Conservation (phyloP, 2,797 vertebrate species). For the Martes flavigula region DNA sequence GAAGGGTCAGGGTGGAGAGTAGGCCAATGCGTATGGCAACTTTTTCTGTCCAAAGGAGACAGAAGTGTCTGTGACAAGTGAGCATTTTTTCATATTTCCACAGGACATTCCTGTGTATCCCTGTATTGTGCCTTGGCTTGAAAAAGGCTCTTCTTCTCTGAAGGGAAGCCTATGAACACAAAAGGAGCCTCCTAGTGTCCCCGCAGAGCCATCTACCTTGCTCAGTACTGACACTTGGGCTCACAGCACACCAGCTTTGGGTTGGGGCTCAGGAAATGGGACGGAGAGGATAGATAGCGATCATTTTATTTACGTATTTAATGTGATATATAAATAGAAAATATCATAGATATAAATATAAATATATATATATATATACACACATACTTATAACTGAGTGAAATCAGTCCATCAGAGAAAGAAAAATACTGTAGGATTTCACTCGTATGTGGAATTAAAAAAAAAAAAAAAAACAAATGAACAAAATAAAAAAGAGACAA, state of each 20-base stretch:
- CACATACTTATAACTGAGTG: neutral
- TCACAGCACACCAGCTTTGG: fast-evolving
- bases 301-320: neutral
- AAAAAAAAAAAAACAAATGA: neutral
- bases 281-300: fast-evolving
- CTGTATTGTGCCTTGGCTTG: neutral
- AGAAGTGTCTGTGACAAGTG: neutral
- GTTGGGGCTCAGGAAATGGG: neutral
- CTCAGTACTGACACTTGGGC: neutral
- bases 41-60: neutral
- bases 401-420: neutral
- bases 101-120: fast-evolving
- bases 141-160: neutral
- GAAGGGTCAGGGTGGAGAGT: neutral
- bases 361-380: neutral
- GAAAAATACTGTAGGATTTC: neutral
- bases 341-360: neutral
- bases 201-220: fast-evolving
- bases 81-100: too few species aligned
- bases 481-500: neutral
- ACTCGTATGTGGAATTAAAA: neutral
- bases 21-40: fast-evolving
- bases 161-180: fast-evolving
- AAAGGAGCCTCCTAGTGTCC: fast-evolving
- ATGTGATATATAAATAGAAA: neutral